A percentile compares a stretch with the other conserved stretches of the same genome.
These are phyloP conservation scores for Drosophila elegans DNA, from an alignment of 1,140 invertebrate genomes.

Conservation along the genomic window DNA sequence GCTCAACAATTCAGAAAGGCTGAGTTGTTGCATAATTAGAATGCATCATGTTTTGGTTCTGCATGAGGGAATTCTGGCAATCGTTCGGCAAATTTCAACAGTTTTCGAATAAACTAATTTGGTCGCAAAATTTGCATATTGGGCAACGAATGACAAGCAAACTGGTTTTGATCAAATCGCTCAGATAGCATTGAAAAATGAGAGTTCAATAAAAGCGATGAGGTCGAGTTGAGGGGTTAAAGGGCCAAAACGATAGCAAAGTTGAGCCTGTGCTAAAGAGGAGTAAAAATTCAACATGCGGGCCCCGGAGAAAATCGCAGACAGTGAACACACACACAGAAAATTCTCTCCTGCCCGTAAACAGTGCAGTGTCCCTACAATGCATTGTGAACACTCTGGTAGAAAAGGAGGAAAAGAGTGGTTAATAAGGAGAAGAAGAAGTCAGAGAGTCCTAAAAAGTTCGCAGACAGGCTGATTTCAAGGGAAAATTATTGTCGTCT, in stretches of 20 bases:
- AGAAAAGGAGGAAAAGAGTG: background rate
- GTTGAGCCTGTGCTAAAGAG: constrained; percentile 24
- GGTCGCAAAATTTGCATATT: constrained; percentile 40
- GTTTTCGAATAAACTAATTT: constrained; percentile 66
- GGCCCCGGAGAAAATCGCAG: constrained; percentile 58
- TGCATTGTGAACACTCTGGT: constrained; percentile 42
- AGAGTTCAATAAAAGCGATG: constrained; percentile 58
- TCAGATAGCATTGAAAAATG: constrained; percentile 67
- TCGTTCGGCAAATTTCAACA: constrained; percentile 22
- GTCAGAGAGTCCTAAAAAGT: constrained; percentile 72
- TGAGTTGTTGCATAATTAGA: constrained; percentile 34
- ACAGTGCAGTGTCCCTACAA: constrained; percentile 72
- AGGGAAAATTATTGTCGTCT: constrained; percentile 7
- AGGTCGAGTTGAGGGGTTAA: constrained; percentile 32
- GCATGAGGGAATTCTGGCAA: constrained; percentile 12
- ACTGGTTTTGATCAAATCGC: constrained; percentile 58
- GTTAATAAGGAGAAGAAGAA: background rate
- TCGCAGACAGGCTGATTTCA: constrained; percentile 25
- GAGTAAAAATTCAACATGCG: constrained; percentile 49
- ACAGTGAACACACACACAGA: constrained; percentile 41
- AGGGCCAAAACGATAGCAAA: constrained; percentile 16
- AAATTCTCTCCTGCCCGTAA: constrained; percentile 11
- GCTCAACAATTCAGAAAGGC: constrained; percentile 55
- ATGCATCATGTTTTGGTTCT: constrained; percentile 8
- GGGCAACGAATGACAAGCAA: constrained; percentile 40